phyloP scores from a whole-genome alignment of 2,888 invertebrate genomes.

The Pogonocherus hispidulus region DNA sequence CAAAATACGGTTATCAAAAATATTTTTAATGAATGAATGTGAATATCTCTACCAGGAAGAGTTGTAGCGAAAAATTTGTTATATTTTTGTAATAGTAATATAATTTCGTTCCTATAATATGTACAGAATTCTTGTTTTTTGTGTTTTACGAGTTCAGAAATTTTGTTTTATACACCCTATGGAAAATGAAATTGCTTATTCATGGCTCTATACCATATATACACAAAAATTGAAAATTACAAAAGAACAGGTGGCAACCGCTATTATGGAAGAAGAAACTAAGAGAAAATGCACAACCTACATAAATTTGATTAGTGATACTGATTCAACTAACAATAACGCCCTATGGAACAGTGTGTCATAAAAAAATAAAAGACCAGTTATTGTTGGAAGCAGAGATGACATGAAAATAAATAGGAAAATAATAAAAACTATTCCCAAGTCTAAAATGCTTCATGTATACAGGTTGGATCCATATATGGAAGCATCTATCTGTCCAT shows the following conservation, averaged over 20 bases:
- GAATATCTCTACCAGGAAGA: too few relatives aligned
- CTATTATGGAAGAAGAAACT: neutral
- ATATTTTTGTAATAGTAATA: too few relatives aligned
- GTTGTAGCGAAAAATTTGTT: too few relatives aligned
- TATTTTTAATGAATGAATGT: too few relatives aligned
- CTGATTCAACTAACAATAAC: neutral
- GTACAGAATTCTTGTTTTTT: too few relatives aligned
- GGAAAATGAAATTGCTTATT: too few relatives aligned
- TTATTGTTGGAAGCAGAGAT: constrained; percentile 22
- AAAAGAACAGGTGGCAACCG: neutral
- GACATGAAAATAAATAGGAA: constrained; percentile 11
- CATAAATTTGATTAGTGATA: neutral
- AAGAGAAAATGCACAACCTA: neutral
- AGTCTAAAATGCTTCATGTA: constrained; percentile 6
- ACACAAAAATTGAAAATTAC: neutral
- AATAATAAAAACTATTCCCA: constrained; percentile 18
- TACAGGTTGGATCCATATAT: constrained; percentile 24
- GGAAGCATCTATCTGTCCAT: too few relatives aligned
- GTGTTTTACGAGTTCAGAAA: too few relatives aligned
- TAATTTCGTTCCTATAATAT: too few relatives aligned
- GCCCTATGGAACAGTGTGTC: constrained; percentile 18
- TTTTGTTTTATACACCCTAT: too few relatives aligned
- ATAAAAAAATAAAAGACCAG: constrained; percentile 25
- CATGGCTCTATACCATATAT: too few relatives aligned
- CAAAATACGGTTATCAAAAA: too few relatives aligned